Base-by-base conservation (phyloP, 35 echinoderm and acorn worm species). In the Apostichopus parvimensis region DNA sequence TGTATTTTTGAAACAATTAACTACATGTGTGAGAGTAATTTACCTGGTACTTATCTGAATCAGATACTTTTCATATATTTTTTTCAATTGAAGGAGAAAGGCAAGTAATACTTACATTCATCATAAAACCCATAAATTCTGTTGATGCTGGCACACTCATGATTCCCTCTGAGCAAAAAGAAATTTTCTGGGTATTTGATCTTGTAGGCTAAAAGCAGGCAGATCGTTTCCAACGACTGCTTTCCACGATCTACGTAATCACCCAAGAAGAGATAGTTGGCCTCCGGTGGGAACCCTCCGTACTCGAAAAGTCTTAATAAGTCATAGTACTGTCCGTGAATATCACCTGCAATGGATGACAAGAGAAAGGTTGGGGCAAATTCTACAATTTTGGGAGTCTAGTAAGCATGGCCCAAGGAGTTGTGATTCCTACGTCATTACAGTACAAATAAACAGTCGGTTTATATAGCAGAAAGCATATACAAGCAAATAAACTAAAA, bases 111-210 rank as follows among this genome's bases (percentile, higher is more conserved):
- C 96, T 98, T 91, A 98, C 96, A 98, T 90, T 98, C 96, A 94
- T 98, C 96, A 92, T 98, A 98, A 80, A 98, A 98, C 9, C 96
- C 96, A 90, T 98, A 98, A 75, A 98, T 98, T 93, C 96, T 90
- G 90, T 98, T 98, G 86, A 98, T 95, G 81, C 96, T 98, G 52
- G 96, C 96, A 94, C 96, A 98, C 77, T 98, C 96, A 92, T 98
- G 96, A 86, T 98, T 98, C 10, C 96, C 96, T 88, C 96, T 91
- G 11, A 98, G 87, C 17, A 98, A 76, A 73, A 98, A 98, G 89
- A 98, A 98, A 79, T 98, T 98, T 83, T 98, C 96, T 79, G 96
- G 96, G 76, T 98, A 98, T 81, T 98, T 98, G 89, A 98, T 98
- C 92, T 98, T 98, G 90, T 98, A 98, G 55, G 96, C 86, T 73